Evolutionary conservation across 2,113 vertebrate genomes (phyloP).

Genomic region (Rhombomys opimus): DNA sequence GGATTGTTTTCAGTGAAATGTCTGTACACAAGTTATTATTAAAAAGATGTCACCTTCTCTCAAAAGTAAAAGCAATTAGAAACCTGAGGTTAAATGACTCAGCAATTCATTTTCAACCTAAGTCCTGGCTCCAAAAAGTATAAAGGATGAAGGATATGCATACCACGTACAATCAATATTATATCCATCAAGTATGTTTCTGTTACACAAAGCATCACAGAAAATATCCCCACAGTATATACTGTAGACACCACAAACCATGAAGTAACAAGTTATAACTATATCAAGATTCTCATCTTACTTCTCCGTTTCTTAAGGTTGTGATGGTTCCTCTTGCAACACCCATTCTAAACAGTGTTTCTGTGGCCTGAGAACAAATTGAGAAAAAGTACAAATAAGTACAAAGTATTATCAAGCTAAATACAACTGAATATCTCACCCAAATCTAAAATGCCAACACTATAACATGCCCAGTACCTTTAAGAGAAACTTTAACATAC

Average conservation of each 20-base stretch:
- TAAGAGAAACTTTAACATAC: neutral
- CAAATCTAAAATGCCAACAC: neutral
- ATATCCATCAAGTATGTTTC: constrained; percentile 16
- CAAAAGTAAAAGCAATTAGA: constrained; percentile 17
- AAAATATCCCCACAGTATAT: neutral
- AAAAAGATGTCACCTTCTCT: constrained; percentile 33
- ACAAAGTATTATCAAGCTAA: too few species aligned
- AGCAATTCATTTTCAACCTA: constrained; percentile 36
- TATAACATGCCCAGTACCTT: neutral
- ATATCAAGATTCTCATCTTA: constrained; percentile 81
- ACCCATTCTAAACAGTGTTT: constrained; percentile 90
- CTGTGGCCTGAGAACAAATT: constrained; percentile 87
- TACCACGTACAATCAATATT: neutral
- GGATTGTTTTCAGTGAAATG: constrained; percentile 12
- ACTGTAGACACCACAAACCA: neutral
- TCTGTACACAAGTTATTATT: neutral
- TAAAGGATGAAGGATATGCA: neutral
- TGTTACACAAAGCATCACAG: constrained; percentile 5
- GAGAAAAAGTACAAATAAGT: constrained; percentile 30
- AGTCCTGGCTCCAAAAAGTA: neutral
- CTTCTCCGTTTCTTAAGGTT: constrained; percentile 91
- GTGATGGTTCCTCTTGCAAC: constrained; percentile 90
- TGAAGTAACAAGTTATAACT: constrained; percentile 46
- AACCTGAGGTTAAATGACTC: constrained; percentile 38
- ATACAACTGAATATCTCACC: neutral